Evolutionary conservation across 2,888 invertebrate genomes (phyloP).

Genomic region (Caradrina clavipalpis): DNA sequence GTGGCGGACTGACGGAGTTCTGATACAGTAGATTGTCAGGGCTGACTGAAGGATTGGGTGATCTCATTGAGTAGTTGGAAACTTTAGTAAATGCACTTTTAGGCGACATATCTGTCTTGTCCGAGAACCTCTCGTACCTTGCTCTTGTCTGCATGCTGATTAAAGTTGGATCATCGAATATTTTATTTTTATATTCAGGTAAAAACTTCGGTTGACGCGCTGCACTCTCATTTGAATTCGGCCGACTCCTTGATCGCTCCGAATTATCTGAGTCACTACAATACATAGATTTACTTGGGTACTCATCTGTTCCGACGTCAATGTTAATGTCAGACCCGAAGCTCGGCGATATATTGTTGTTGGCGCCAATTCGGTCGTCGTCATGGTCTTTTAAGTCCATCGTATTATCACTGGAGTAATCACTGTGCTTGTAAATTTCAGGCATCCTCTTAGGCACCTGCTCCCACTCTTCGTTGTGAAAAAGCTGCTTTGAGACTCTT

Average conservation of each 20-base stretch:
- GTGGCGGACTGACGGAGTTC: constrained; percentile 94
- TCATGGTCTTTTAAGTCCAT: constrained; percentile 83
- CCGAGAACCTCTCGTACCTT: constrained; percentile 86
- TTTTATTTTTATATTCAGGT: constrained; percentile 90
- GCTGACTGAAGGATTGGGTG: constrained; percentile 94
- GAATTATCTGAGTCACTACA: constrained; percentile 89
- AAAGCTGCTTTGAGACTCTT: constrained; percentile 88
- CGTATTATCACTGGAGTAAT: constrained; percentile 82
- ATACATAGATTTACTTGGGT: constrained; percentile 86
- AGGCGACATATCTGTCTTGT: constrained; percentile 89
- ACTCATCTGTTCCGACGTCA: constrained; percentile 89
- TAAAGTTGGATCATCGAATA: constrained; percentile 91
- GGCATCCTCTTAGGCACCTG: constrained; percentile 82
- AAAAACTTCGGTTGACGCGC: constrained; percentile 89
- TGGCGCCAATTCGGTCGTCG: constrained; percentile 83
- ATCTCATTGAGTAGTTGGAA: constrained; percentile 87
- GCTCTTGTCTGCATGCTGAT: constrained; percentile 89
- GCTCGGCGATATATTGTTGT: constrained; percentile 87
- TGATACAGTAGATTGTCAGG: constrained; percentile 95
- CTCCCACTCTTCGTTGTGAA: constrained; percentile 88
- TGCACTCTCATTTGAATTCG: constrained; percentile 90
- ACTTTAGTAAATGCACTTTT: constrained; percentile 97
- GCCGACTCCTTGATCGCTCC: constrained; percentile 87
- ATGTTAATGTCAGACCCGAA: constrained; percentile 89
- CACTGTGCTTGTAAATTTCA: constrained; percentile 86